Evolutionary conservation across 1,140 invertebrate genomes (phyloP), one percentile per base, ranked within the genome.

Genomic region (Oedothorax gibbosus): DNA sequence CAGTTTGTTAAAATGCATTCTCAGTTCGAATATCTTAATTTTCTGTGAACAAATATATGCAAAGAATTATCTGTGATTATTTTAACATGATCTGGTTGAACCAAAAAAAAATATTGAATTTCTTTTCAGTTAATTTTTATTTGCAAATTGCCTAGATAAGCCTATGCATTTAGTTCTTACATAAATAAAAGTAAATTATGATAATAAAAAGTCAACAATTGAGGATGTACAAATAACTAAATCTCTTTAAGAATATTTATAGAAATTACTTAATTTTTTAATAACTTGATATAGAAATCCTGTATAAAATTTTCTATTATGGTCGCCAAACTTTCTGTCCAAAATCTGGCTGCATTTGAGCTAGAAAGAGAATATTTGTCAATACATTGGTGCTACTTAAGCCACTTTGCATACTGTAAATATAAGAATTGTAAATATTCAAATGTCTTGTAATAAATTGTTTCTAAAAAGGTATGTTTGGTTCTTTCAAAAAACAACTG

Each of bases 331-430:
- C 78, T 73, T 83, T 83, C 72, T 84, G 81, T 84, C 81, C 81
- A 35, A 84, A 51, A 73, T 76, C 60, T 76, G 81, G 69, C 53
- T 35, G 18, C 15, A 75, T 15, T 81, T 35, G n/a, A n/a, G 18
- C 60, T 50, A 60, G 56, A n/a, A 15, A 60, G 56, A 84, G 50
- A 65, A 75, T 84, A 82, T 57, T 84, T 84, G 81, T 84, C 81
- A 35, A 35, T 72, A 84, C 51, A 75, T 75, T 84, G 81, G 81
- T 84, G 81, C 81, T 84, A 84, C 81, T 84, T 84, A 84, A 84
- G 81, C 81, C 72, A 84, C 62, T 79, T n/a, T 68, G 64, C 62
- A 69, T 71, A 77, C 54, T 85, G 83, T 85, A 85, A 21, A 85
- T 85, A 85, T 51, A 11, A 53, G 51, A 62, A 15, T 71, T 75